Conservation (phyloP, 2,797 vertebrate genomes). For the Synaphobranchus kaupii region DNA sequence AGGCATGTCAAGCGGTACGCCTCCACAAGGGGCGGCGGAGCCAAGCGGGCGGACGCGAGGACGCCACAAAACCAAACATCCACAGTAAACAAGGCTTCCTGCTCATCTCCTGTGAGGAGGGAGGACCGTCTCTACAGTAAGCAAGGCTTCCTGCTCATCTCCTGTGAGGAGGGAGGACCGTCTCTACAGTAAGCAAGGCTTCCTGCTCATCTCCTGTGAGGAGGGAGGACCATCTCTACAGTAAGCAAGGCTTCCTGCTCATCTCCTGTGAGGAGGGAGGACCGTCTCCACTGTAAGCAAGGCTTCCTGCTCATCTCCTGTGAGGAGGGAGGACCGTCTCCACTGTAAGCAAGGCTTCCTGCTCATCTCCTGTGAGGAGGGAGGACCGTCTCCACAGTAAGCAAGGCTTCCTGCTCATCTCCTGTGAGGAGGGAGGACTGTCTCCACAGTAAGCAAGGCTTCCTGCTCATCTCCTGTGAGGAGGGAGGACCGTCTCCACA, state of each 20-base stretch:
- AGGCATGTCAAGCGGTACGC: constrained; percentile 62
- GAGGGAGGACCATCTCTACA: too few species aligned
- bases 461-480: constrained; percentile 56
- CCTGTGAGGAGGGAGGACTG: too few species aligned
- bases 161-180: too few species aligned
- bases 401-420: constrained; percentile 50
- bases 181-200: constrained; percentile 63
- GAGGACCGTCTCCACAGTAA: constrained; percentile 70
- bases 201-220: constrained; percentile 56
- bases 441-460: constrained; percentile 63
- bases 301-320: constrained; percentile 52
- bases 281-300: constrained; percentile 65
- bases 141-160: constrained; percentile 50
- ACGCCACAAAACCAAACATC: constrained; percentile 65
- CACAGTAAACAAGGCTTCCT: constrained; percentile 62
- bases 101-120: constrained; percentile 59
- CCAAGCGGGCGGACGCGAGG: constrained; percentile 70
- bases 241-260: constrained; percentile 55
- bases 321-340: too few species aligned
- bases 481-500: too few species aligned
- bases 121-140: constrained; percentile 64
- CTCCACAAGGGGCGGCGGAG: constrained; percentile 70
- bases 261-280: constrained; percentile 59
- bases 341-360: constrained; percentile 62
- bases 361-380: constrained; percentile 55